phyloP scores from a whole-genome alignment of 2,797 vertebrate genomes.

The Helostoma temminkii region DNA sequence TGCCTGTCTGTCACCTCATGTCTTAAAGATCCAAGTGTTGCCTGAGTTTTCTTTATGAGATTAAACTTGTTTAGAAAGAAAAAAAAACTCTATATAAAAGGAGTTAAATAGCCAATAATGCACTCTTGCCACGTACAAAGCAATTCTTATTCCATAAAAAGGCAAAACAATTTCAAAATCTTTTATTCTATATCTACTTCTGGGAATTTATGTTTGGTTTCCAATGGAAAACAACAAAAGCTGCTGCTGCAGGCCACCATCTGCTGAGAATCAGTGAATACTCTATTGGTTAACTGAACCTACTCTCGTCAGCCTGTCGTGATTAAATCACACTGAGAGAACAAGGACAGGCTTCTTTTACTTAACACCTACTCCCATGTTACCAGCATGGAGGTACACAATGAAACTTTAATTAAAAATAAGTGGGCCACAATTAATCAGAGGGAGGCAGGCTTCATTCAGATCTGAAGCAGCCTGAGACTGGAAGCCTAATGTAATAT shows the following conservation, averaged over 20 bases:
- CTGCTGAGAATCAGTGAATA: conserved; percentile 36
- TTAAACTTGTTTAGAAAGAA: neutral
- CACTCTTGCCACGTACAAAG: neutral
- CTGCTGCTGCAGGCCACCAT: conserved; percentile 15
- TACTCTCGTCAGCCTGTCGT: conserved; percentile 55
- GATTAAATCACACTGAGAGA: conserved; percentile 68
- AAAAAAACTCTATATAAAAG: neutral
- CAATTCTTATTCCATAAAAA: conserved; percentile 1
- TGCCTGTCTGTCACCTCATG: too few relatives aligned
- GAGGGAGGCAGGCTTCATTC: conserved; percentile 63
- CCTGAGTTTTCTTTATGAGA: neutral
- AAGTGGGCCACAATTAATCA: conserved; percentile 81
- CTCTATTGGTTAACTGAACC: conserved; percentile 38
- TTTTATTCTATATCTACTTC: neutral
- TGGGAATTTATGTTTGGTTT: conserved; percentile 10
- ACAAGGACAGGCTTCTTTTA: conserved; percentile 73
- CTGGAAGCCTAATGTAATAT: conserved; percentile 38
- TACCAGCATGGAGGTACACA: conserved; percentile 63
- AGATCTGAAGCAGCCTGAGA: conserved; percentile 55
- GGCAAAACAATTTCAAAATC: conserved; percentile 11
- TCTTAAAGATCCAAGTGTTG: too few relatives aligned
- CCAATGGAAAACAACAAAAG: conserved; percentile 20
- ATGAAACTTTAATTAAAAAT: conserved; percentile 83
- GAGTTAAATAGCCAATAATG: neutral
- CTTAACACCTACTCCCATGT: conserved; percentile 72